A percentile compares a stretch with the other conserved stretches of the same genome.
Evolutionary conservation across 2,888 invertebrate species (phyloP).

Genomic region (Tipula confusa): DNA sequence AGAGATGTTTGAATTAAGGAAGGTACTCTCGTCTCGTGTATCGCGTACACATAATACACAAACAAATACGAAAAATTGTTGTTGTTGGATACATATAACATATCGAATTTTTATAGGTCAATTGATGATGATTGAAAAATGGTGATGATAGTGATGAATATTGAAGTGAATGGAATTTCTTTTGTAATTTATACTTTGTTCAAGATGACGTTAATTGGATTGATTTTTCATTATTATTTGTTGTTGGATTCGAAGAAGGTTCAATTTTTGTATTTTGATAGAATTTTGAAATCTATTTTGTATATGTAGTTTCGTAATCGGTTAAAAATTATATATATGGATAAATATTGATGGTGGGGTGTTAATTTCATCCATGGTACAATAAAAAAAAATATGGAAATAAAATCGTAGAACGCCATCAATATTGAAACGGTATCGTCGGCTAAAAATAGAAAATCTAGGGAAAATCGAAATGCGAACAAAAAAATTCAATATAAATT

Average conservation of each 20-base stretch:
- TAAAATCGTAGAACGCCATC: too few relatives aligned
- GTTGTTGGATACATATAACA: too few relatives aligned
- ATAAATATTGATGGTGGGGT: too few relatives aligned
- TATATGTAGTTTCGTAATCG: not conserved
- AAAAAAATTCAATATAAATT: not conserved
- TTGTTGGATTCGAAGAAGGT: not conserved
- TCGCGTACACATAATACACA: not conserved
- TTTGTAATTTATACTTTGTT: not conserved
- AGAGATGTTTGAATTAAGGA: not conserved
- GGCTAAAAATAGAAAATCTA: not conserved
- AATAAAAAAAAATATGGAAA: too few relatives aligned
- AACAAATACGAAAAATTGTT: too few relatives aligned
- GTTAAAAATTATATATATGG: not conserved
- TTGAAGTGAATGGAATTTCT: not conserved
- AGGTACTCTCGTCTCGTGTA: not conserved
- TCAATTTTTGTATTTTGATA: not conserved
- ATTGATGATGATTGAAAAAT: slow-evolving; percentile 25
- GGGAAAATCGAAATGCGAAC: not conserved
- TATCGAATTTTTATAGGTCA: slow-evolving; percentile 12
- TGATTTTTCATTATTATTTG: not conserved
- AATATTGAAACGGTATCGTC: not conserved
- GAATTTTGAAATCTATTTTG: too few relatives aligned
- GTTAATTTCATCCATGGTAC: not conserved
- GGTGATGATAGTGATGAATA: not conserved
- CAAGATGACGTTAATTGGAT: slow-evolving; percentile 12